Conservation (phyloP, 2,888 invertebrate genomes). For the Dyspetes luteomarginatus region DNA sequence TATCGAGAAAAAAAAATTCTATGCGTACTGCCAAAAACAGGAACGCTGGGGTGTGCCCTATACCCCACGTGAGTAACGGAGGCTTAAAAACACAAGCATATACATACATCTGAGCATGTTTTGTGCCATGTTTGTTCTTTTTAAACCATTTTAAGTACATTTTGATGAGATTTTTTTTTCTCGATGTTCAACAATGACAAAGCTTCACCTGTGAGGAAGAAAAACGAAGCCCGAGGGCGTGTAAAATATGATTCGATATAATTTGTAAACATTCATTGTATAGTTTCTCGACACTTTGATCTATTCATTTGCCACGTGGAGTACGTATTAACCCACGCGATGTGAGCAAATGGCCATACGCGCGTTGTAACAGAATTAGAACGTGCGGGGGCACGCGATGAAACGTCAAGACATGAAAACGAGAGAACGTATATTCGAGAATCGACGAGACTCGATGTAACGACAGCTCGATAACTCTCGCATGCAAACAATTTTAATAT, state of each 20-base stretch:
- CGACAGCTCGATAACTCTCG: conserved; percentile 40
- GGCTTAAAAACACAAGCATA: too few species aligned
- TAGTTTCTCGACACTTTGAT: conserved; percentile 3
- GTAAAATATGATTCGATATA: background rate
- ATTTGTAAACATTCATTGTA: background rate
- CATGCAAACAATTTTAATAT: background rate
- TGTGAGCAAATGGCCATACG: background rate
- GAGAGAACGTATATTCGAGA: background rate
- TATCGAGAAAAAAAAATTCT: too few species aligned
- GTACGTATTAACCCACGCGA: background rate
- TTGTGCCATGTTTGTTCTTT: too few species aligned
- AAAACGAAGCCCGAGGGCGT: background rate
- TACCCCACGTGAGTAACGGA: too few species aligned
- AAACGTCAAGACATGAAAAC: conserved; percentile 20
- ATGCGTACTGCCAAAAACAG: too few species aligned
- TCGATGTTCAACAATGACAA: background rate
- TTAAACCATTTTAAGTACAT: too few species aligned
- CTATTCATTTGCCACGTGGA: conserved; percentile 7
- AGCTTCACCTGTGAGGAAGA: background rate
- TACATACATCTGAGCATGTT: too few species aligned
- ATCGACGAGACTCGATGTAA: conserved; percentile 32
- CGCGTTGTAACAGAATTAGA: conserved; percentile 21
- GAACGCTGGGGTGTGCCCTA: too few species aligned
- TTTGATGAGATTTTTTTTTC: too few species aligned
- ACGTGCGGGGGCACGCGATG: conserved; percentile 29